A percentile compares a stretch with the other conserved stretches of the same genome.
These are phyloP conservation scores for Brenthis daphne DNA, from an alignment of 2,888 invertebrate genomes.

Conservation along the genomic window DNA sequence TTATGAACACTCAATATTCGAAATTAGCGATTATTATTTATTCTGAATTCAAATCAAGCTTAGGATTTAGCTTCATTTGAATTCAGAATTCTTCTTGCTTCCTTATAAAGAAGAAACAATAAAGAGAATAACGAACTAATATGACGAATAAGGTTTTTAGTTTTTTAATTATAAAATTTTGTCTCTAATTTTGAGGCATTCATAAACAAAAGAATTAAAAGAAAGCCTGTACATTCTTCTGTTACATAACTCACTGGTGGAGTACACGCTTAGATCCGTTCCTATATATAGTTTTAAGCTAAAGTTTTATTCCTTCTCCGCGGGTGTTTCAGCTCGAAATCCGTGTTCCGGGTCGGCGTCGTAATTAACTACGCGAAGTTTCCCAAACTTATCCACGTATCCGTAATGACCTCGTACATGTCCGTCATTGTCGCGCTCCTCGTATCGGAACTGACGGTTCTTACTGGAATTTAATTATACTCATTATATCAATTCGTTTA, in stretches of 20 bases:
- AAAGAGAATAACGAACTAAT: too few relatives aligned
- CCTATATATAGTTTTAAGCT: not conserved
- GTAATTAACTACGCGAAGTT: slow-evolving; percentile 89
- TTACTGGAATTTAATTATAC: slow-evolving; percentile 79
- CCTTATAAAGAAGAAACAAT: too few relatives aligned
- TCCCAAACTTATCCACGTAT: slow-evolving; percentile 89
- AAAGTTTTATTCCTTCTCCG: slow-evolving; percentile 44
- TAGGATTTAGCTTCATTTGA: too few relatives aligned
- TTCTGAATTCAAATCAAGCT: too few relatives aligned
- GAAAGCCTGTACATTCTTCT: too few relatives aligned
- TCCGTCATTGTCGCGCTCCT: slow-evolving; percentile 89
- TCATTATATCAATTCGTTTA: not conserved
- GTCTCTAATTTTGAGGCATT: too few relatives aligned
- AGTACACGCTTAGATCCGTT: not conserved
- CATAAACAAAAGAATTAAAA: too few relatives aligned
- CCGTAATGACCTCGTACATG: slow-evolving; percentile 91
- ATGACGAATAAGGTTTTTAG: too few relatives aligned
- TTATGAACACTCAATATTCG: too few relatives aligned
- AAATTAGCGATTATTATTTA: too few relatives aligned
- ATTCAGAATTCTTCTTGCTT: too few relatives aligned
- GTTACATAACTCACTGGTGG: not conserved
- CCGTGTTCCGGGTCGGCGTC: slow-evolving; percentile 87
- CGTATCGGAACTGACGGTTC: slow-evolving; percentile 90
- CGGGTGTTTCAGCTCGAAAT: slow-evolving; percentile 82
- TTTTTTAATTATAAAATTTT: too few relatives aligned